Base-by-base conservation (phyloP, 92 coral and sea anemone species). In the Epizoanthus scotinus region DNA sequence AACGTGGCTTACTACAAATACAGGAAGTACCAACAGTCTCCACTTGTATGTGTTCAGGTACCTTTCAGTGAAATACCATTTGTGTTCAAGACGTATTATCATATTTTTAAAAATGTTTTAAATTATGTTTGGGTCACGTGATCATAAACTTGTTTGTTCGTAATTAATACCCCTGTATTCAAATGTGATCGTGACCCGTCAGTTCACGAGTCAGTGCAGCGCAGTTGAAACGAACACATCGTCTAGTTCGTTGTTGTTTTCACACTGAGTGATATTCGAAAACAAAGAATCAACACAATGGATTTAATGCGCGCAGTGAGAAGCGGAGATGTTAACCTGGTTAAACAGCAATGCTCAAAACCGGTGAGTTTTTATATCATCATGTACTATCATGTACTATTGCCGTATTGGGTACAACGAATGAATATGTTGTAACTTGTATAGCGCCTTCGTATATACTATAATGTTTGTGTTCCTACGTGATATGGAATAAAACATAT, bases 301-400 rank as follows among this genome's bases (percentile, higher is more conserved):
- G 81, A 75, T 21, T 59, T 75, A 42, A 38, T 75, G 44, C 81
- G 68, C 40, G 94, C 97, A 22, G 77, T 90, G 15, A 85, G 97
- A 79, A 87, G 92, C n/a, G 97, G 97, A 59, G 91, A 92, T 29
- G 10, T 92, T 25, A 91, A 88, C 13, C 81, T 79, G 10, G 72
- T 92, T 20, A 86, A 88, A 53, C 78, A 81, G 55, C 90, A 90
- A 66, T 82, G 89, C 52, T 58, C 87, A 26, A 82, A 88, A 61
- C 97, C 97, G 66, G 97, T 92, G 79, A 71, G 91, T 86, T 18
- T 17, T 25, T 6, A 27, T 0, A 27, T 63, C 27, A 18, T 62
- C 8, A 31, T 3, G 4, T 34, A 3, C 40, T 63, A 13, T 59
- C 6, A 38, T 69, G 64, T 25, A 20, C 29, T 9, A 29, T 70